Evolutionary conservation across 2,888 invertebrate species (phyloP).

Genomic region (Metellina segmentata): DNA sequence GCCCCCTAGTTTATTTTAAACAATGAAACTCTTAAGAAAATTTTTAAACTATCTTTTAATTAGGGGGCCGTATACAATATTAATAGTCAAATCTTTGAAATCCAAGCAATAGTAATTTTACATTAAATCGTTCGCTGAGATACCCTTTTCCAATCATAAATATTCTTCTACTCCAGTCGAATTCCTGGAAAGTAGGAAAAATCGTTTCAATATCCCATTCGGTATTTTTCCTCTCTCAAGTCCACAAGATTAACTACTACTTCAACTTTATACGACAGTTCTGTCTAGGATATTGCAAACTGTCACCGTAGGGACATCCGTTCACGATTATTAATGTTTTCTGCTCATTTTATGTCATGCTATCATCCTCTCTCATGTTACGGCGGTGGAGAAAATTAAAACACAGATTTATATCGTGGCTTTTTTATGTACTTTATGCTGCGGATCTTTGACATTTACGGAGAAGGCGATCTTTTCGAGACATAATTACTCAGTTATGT

Average conservation of each 20-base stretch:
- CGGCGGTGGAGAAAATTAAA: not conserved
- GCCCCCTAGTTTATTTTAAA: no score
- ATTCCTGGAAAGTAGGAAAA: not conserved
- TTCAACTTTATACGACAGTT: constrained; percentile 2
- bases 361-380: not conserved
- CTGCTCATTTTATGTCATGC: not conserved
- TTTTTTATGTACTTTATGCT: not conserved
- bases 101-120: no score
- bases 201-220: not conserved
- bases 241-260: not conserved
- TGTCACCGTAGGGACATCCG: not conserved
- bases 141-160: no score
- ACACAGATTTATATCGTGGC: not conserved
- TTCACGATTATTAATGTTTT: constrained; percentile 1
- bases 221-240: not conserved
- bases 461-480: not conserved
- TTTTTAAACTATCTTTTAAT: no score
- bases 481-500: not conserved
- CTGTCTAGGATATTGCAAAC: constrained; percentile 7
- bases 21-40: no score
- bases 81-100: no score
- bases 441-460: not conserved
- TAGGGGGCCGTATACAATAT: no score
- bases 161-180: no score
- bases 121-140: no score